Evolutionary conservation across 2,113 vertebrate genomes (phyloP).

Genomic region (Camelus dromedarius): DNA sequence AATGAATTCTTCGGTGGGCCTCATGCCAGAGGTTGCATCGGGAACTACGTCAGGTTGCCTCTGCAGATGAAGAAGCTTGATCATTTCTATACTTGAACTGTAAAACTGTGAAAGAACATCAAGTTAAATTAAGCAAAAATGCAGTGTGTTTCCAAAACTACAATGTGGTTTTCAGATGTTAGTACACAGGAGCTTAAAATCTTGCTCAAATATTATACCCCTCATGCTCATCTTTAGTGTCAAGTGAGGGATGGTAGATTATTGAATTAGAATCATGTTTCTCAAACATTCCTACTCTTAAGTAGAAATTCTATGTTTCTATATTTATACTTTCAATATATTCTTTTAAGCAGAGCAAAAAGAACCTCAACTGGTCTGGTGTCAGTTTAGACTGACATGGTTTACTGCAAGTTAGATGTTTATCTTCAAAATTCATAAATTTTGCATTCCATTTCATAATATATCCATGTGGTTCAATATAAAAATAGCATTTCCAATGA

Average conservation of each 20-base stretch:
- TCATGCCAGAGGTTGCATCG: neutral
- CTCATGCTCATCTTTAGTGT: neutral
- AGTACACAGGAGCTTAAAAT: neutral
- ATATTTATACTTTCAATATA: neutral
- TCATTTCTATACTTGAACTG: neutral
- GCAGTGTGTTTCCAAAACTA: neutral
- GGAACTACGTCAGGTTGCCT: neutral
- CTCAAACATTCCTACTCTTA: neutral
- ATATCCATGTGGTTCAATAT: neutral
- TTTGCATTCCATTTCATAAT: slow-evolving; percentile 14
- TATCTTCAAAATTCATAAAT: neutral
- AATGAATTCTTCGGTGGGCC: neutral
- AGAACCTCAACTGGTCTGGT: neutral
- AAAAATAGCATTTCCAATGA: neutral
- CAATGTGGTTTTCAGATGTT: neutral
- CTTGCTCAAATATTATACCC: neutral
- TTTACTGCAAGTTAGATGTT: neutral
- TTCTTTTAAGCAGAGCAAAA: neutral
- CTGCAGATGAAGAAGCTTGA: neutral
- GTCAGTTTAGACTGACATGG: neutral
- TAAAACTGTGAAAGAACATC: slow-evolving; percentile 1
- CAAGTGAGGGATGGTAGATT: neutral
- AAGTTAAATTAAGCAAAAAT: neutral
- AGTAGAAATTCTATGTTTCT: too few species aligned
- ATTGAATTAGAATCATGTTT: neutral